Conservation (phyloP, 2,888 invertebrate species). For the Meiosimyza decipiens region DNA sequence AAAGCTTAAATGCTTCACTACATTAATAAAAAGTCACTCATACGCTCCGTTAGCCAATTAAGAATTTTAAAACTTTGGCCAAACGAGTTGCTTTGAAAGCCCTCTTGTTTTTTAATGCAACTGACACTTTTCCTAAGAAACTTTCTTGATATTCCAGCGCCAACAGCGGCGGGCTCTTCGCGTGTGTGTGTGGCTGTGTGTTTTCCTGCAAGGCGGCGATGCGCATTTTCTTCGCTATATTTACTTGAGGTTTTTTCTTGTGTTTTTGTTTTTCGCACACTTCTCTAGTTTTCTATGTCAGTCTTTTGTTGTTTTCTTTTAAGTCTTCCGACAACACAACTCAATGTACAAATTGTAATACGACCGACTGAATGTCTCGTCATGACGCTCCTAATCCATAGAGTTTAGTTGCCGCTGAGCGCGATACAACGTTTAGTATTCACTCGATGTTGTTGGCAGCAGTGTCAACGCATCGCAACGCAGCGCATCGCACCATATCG, state of each 20-base stretch:
- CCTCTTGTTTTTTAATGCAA: conserved; percentile 36
- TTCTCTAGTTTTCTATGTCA: conserved; percentile 7
- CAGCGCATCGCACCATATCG: no score
- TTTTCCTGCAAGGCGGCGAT: background rate
- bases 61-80: background rate
- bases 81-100: conserved; percentile 13
- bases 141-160: conserved; percentile 17
- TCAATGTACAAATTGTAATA: background rate
- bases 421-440: no score
- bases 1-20: background rate
- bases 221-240: no score
- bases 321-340: background rate
- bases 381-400: no score
- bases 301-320: background rate
- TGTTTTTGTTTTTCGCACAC: background rate
- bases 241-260: no score
- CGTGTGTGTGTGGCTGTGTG: conserved; percentile 36
- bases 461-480: no score
- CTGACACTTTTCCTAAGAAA: conserved; percentile 40
- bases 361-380: no score
- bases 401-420: no score
- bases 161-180: conserved; percentile 20
- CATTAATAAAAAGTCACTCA: conserved; percentile 42
- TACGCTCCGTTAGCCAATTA: conserved; percentile 35
- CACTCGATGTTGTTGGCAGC: no score